Evolutionary conservation across 2,113 vertebrate genomes (phyloP), one percentile per base, ranked within the genome.

Genomic region (Phalacrocorax pelagicus): DNA sequence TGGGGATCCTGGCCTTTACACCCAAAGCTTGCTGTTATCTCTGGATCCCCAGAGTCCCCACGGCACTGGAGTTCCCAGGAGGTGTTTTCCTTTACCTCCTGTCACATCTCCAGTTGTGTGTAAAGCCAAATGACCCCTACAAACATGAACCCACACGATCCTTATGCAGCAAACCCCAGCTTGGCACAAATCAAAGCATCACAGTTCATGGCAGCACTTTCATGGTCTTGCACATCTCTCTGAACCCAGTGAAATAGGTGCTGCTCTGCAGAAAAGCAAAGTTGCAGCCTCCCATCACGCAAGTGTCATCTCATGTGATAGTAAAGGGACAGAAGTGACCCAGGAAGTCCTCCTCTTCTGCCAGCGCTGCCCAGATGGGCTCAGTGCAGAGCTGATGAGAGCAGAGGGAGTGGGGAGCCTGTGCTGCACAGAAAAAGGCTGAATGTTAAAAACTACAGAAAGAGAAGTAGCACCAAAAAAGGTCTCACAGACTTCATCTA

Each of bases 381-480:
- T 84, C 72, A 17, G 29, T 22, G 55, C 40, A 55, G 55, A 69
- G 47, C n/a, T 30, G 40, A 5, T 42, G n/a, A 26, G 88, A 57
- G 30, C 47, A n/a, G 66, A 46, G 47, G 32, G 38, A 70, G 40
- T 77, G 47, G 15, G 12, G 15, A 84, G 34, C 59, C 32, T 15
- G 42, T 16, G 32, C 58, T 1, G 0, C 51, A 34, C 0, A 1
- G 46, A 18, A 44, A 20, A 78, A 71, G 26, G 27, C 21, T 34
- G 42, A 51, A 38, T 79, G 66, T 36, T 42, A 72, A 65, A 65
- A 79, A 52, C n/a, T 79, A 29, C 46, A 67, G 66, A 42, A 32
- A 42, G n/a, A 88, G 40, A 84, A 84, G 46, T 18, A 51, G 40
- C 38, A 84, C 34, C 12, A 42, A 42, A 29, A 54, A 74, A 55